Evolutionary conservation across 2,797 vertebrate genomes (phyloP), one percentile per base, ranked within the genome.

Genomic region (Chanos chanos): DNA sequence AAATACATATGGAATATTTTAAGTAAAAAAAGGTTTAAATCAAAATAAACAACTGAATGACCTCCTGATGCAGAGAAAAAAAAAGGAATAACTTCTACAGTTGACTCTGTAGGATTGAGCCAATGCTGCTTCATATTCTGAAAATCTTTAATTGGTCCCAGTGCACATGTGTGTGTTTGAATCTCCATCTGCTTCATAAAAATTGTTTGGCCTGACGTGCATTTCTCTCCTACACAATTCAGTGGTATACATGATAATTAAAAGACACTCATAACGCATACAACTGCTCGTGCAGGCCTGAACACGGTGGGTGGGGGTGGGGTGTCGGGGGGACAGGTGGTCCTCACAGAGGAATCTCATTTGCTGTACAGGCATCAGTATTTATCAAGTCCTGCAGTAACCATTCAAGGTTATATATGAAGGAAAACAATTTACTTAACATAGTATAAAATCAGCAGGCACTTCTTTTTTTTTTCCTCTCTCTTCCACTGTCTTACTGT

Each of bases 361-460:
- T 81, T 66, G 68, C 86, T 85, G 82, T 85, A 83, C 73, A 79
- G 44, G 59, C 78, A 80, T 74, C 80, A 74, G n/a, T n/a, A 66
- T 74, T 71, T 76, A 44, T 79, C 76, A 48, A 18, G 41, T 50
- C 81, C 70, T 75, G 68, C 75, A 73, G 73, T 76, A 76, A 83
- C 31, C 12, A 37, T 30, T 25, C 39, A 56, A 33, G 81, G 27
- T 36, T 10, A 76, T 33, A 30, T 6, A 12, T 8, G 5, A 10
- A n/a, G 7, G 36, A 7, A 16, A 13, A 5, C 12, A 1, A 33
- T 50, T 77, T 72, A 41, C 43, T 77, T 27, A 13, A 18, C 10
- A 15, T 25, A 57, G 9, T 81, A 87, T 76, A 85, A 86, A 89
- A 86, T 92, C 89, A 86, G 92, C 92, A 94, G 94, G 94, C 94